Evolutionary conservation across 2,888 invertebrate species (phyloP).

Genomic region (Xiphydria camelus): DNA sequence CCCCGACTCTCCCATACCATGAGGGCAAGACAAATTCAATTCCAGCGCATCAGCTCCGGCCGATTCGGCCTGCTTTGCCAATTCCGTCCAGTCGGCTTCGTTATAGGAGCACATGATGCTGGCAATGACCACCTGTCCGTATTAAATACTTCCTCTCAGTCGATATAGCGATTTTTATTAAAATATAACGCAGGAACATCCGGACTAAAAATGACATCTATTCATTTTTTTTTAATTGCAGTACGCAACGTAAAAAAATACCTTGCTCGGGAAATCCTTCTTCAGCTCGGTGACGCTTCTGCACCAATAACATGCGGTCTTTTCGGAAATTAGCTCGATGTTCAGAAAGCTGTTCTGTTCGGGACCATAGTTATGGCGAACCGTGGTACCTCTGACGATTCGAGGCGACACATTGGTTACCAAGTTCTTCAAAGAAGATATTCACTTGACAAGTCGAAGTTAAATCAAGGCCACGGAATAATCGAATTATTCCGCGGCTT

Average conservation of each 20-base stretch:
- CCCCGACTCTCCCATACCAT: slow-evolving; percentile 97
- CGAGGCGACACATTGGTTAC: slow-evolving; percentile 97
- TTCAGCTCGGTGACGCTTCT: slow-evolving; percentile 86
- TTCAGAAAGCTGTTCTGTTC: slow-evolving; percentile 97
- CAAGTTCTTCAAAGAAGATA: slow-evolving; percentile 68
- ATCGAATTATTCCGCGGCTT: no score
- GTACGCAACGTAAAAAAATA: slow-evolving; percentile 42
- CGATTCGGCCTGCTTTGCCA: slow-evolving; percentile 76
- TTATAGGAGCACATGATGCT: slow-evolving; percentile 94
- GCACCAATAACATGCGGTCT: slow-evolving; percentile 92
- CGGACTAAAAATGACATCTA: not conserved
- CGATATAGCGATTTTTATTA: not conserved
- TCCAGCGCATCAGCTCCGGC: slow-evolving; percentile 95
- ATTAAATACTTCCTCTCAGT: not conserved
- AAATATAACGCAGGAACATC: no score
- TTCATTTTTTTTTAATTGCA: slow-evolving; percentile 4
- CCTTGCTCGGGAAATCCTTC: slow-evolving; percentile 87
- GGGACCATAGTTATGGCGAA: slow-evolving; percentile 89
- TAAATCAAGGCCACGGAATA: no score
- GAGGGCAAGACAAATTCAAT: slow-evolving; percentile 95
- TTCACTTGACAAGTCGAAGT: not conserved
- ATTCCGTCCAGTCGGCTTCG: slow-evolving; percentile 83
- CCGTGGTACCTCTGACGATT: slow-evolving; percentile 91
- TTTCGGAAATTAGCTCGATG: slow-evolving; percentile 98
- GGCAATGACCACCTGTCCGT: slow-evolving; percentile 78